phyloP scores from a whole-genome alignment of 2,888 invertebrate genomes.

The Chymomyza fuscimana region DNA sequence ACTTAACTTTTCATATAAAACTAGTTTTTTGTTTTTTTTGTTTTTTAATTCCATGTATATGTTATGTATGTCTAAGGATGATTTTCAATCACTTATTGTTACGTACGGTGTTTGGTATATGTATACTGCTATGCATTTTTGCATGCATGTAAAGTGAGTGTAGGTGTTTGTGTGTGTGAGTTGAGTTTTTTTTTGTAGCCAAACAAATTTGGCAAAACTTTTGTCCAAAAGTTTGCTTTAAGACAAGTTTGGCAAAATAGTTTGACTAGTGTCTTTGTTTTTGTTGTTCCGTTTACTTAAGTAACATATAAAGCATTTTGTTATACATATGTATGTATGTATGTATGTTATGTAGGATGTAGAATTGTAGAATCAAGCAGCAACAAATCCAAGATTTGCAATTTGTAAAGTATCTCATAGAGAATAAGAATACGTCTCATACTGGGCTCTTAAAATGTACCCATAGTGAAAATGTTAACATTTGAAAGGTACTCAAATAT shows the following conservation, averaged over 20 bases:
- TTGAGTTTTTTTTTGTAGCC: too few species aligned
- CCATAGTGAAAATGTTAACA: too few species aligned
- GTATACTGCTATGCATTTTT: constrained; percentile 10
- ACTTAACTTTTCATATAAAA: constrained; percentile 22
- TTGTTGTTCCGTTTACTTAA: constrained; percentile 26
- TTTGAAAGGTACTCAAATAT: too few species aligned
- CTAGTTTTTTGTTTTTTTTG: constrained; percentile 18
- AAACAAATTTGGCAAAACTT: not conserved
- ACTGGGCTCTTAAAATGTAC: too few species aligned
- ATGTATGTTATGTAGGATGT: constrained; percentile 1
- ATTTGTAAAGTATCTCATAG: too few species aligned
- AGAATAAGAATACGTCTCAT: too few species aligned
- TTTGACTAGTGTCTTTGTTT: constrained; percentile 22
- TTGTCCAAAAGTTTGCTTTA: constrained; percentile 22
- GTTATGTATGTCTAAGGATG: constrained; percentile 66
- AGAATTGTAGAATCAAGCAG: not conserved
- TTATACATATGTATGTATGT: not conserved
- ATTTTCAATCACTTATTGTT: constrained; percentile 78
- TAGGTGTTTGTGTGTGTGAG: constrained; percentile 1
- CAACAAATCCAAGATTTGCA: not conserved
- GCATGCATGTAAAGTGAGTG: constrained; percentile 4
- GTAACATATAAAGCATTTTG: constrained; percentile 57
- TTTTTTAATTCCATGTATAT: constrained; percentile 21
- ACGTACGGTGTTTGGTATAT: constrained; percentile 76
- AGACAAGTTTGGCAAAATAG: constrained; percentile 24